A percentile compares a stretch with the other conserved stretches of the same genome.
Evolutionary conservation across 2,113 vertebrate species (phyloP).

Genomic region (Oreocharis arfaki): DNA sequence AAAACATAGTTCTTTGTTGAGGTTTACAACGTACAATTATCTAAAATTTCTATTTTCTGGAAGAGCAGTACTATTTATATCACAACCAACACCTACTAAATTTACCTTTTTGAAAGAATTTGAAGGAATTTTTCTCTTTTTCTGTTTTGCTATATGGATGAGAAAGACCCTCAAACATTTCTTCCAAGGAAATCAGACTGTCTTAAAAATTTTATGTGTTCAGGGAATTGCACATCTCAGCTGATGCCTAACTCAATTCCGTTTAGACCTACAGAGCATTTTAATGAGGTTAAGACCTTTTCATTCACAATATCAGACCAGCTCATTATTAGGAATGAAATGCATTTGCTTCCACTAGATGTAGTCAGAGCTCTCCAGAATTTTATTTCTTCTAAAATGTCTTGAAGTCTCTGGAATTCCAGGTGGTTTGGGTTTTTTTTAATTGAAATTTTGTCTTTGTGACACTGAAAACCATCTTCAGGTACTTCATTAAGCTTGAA

Average conservation of each 20-base stretch:
- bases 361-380: slow-evolving; percentile 1
- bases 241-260: not conserved
- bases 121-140: not conserved
- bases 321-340: slow-evolving; percentile 1
- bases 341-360: slow-evolving; percentile 20
- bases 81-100: not conserved
- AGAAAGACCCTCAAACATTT: not conserved
- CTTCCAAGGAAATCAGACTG: not conserved
- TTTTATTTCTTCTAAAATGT: not conserved
- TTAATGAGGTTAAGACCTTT: slow-evolving; percentile 53
- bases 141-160: not conserved
- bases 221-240: not conserved
- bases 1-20: not conserved
- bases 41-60: not conserved
- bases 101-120: not conserved
- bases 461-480: not conserved
- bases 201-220: slow-evolving; percentile 7
- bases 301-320: not conserved
- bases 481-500: not conserved
- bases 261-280: not conserved
- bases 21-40: not conserved
- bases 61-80: not conserved
- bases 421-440: fast-evolving
- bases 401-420: not conserved
- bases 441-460: not conserved